Percentiles rank a stretch among this genome's conserved stretches.
Conservation (phyloP, 2,888 invertebrate species). For the Nephrocerus scutellatus region DNA sequence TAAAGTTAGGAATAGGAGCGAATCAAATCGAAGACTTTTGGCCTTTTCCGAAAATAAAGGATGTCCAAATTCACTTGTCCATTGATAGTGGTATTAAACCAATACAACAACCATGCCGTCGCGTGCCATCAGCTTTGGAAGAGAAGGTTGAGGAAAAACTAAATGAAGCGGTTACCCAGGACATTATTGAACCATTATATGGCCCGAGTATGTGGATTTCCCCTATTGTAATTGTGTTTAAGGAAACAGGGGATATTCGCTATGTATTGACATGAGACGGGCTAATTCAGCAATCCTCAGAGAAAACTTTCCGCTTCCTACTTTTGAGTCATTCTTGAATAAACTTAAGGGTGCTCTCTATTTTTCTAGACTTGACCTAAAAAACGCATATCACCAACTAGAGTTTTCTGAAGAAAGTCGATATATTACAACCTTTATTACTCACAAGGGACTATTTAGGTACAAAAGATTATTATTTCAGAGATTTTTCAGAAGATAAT, state of each 20-base stretch:
- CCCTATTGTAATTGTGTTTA: conserved; percentile 30
- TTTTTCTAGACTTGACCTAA: conserved; percentile 18
- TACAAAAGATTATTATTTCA: conserved; percentile 35
- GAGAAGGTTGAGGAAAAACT: conserved; percentile 12
- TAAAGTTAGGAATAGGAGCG: too few species aligned
- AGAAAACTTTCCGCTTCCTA: too few species aligned
- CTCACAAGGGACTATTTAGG: conserved; percentile 20
- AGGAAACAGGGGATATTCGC: conserved; percentile 27
- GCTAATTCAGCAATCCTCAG: too few species aligned
- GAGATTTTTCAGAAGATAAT: too few species aligned
- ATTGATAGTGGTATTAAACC: too few species aligned
- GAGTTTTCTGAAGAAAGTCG: conserved; percentile 10
- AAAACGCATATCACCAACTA: too few species aligned
- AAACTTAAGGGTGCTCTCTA: too few species aligned
- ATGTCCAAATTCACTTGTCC: conserved; percentile 24
- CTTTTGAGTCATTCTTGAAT: too few species aligned
- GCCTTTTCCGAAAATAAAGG: conserved; percentile 25
- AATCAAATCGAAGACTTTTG: conserved; percentile 3
- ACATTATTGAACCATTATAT: conserved; percentile 32
- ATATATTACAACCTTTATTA: conserved; percentile 14
- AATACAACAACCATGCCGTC: conserved; percentile 28
- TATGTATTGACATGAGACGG: too few species aligned
- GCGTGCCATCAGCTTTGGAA: conserved; percentile 30
- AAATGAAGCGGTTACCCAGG: conserved; percentile 21
- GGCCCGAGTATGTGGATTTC: conserved; percentile 32